Evolutionary conservation across 2,888 invertebrate species (phyloP).

Genomic region (Hypselothyrea guttata): DNA sequence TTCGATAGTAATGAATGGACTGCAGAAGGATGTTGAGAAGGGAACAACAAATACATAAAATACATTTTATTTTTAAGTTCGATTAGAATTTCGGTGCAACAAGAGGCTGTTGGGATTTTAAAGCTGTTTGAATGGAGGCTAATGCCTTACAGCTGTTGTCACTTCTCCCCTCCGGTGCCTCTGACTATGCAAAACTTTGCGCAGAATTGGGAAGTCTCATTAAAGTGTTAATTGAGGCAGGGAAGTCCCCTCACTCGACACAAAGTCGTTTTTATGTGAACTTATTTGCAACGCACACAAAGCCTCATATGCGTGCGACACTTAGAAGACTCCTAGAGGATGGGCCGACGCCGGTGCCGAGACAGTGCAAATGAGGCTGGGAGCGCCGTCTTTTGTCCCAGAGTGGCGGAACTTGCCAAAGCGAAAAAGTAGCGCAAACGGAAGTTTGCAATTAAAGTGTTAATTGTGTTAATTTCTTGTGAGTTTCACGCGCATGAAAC

Average conservation of each 20-base stretch:
- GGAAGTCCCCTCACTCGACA: conserved; percentile 20
- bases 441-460: conserved; percentile 76
- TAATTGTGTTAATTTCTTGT: conserved; percentile 75
- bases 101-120: conserved; percentile 18
- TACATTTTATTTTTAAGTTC: no score
- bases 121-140: conserved; percentile 14
- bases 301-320: conserved; percentile 13
- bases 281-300: conserved; percentile 34
- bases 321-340: conserved; percentile 26
- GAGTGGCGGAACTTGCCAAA: conserved; percentile 56
- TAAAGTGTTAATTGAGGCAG: conserved; percentile 68
- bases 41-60: no score
- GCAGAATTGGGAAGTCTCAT: conserved; percentile 68
- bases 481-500: conserved; percentile 51
- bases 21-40: no score
- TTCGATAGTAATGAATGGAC: conserved; percentile 45
- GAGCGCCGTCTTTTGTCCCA: conserved; percentile 35
- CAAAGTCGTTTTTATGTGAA: conserved; percentile 15
- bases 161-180: conserved; percentile 4
- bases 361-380: conserved; percentile 40
- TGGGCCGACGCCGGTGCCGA: conserved; percentile 23
- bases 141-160: conserved; percentile 22
- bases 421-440: conserved; percentile 63
- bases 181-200: conserved; percentile 45
- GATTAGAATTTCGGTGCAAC: conserved; percentile 10